phyloP scores from a whole-genome alignment of 1,140 invertebrate genomes.

The Aethina tumida region DNA sequence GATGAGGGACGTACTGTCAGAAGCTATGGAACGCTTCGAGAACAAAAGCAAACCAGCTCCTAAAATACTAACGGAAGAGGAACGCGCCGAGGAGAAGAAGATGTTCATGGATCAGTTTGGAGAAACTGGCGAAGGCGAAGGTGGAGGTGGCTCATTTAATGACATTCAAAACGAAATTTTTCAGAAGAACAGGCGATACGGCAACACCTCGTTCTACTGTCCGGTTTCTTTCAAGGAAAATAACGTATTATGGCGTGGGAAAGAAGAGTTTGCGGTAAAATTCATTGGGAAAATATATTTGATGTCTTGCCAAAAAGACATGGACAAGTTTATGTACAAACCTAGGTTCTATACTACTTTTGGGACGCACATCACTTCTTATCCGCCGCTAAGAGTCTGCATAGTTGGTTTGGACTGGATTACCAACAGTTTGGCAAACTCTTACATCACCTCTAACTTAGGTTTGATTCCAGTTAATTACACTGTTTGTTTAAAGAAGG shows the following conservation, averaged over 20 bases:
- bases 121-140: slow-evolving; percentile 17
- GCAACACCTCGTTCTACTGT: slow-evolving; percentile 46
- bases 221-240: slow-evolving; percentile 41
- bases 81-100: slow-evolving; percentile 20
- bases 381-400: slow-evolving; percentile 43
- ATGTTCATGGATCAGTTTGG: slow-evolving; percentile 19
- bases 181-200: slow-evolving; percentile 36
- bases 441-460: too few species aligned
- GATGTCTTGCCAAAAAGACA: slow-evolving; percentile 36
- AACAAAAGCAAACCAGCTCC: slow-evolving; percentile 22
- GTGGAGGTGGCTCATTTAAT: slow-evolving; percentile 27
- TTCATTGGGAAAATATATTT: slow-evolving; percentile 43
- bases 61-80: slow-evolving; percentile 21
- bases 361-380: slow-evolving; percentile 32
- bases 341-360: slow-evolving; percentile 36
- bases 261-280: slow-evolving; percentile 38
- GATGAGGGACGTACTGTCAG: slow-evolving; percentile 23
- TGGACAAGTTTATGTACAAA: slow-evolving; percentile 37
- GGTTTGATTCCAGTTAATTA: too few species aligned
- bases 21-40: slow-evolving; percentile 26
- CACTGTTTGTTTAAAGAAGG: too few species aligned
- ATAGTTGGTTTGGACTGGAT: slow-evolving; percentile 42
- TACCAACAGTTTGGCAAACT: too few species aligned
- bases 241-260: slow-evolving; percentile 46
- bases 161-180: slow-evolving; percentile 28